Evolutionary conservation across 2,797 vertebrate species (phyloP), one percentile per base, ranked within the genome.

Genomic region (Aselliscus stoliczkanus): DNA sequence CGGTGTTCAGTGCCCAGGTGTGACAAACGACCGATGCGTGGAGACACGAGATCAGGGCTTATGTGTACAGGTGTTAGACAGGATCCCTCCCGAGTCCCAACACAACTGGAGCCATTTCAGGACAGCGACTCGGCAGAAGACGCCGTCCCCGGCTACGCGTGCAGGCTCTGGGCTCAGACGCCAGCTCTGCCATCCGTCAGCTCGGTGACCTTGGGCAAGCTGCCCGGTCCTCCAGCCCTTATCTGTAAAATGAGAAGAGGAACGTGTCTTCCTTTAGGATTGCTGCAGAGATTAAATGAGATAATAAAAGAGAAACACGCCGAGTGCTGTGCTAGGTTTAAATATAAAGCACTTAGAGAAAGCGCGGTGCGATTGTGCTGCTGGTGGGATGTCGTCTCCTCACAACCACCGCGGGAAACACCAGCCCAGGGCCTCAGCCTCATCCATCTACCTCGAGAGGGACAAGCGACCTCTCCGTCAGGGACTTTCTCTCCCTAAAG

Each of bases 401-500:
- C 42, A 65, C 76, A 80, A 90, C 27, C 34, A 31, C 25, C n/a
- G 20, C 5, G 82, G 47, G 31, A 58, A 42, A 39, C 25, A 18
- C 62, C 42, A 75, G 47, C 54, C 25, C 37, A 62, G 52, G 0
- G 17, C 12, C 67, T 64, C 14, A 42, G 70, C 34, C 76, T 58
- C 54, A 27, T 17, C 27, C 4, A 12, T 60, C 44, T 50, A 23
- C 50, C 31, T 44, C 47, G 64, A 31, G 73, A 90, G 13, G 70
- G 47, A 86, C 70, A 60, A 69, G 58, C 54, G 81, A 96, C 93
- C 90, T 96, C 96, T 65, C 50, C 52, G 6, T 73, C 76, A 85
- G 37, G 73, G 88, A 89, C 44, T 62, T 94, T 97, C 96, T 94
- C 93, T 97, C 94, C 83, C 44, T 64, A 91, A 95, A 97, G 96